Base-by-base conservation (phyloP, 2,888 invertebrate species). In the Microplitis deprimator region DNA sequence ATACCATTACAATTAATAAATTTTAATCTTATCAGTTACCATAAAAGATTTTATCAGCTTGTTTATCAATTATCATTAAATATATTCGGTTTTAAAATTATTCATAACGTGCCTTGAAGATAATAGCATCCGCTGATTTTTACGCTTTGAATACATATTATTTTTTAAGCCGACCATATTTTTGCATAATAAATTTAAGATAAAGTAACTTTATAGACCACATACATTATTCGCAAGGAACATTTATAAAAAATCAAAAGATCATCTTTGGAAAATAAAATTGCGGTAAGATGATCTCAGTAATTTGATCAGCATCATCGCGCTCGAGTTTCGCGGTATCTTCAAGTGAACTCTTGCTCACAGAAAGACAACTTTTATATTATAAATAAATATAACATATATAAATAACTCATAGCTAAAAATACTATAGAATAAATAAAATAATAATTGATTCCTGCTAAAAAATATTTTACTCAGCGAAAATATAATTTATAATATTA, bases 241-340 rank as follows among this genome's bases (percentile, higher is more conserved):
- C 29, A 29, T 29, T 29, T 29, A 29, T 59, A n/a, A 65, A 64
- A 60, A 64, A 71, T 38, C 39, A 71, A 62, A 64, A 70, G 41
- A 71, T 64, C 40, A 40, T 77, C 67, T 70, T 40, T 70, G 69
- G 73, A 77, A 75, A 70, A 68, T 69, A 68, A 20, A 38, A 73
- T 78, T 73, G 81, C 81, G 81, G 86, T 84, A 84, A 87, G 81
- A 82, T 79, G 85, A 86, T 84, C 83, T 79, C 79, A 76, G 87
- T 81, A 86, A 87, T 82, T 78, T 81, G 84, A 87, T 87, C 85
- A 82, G 82, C 81, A 81, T 82, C 80, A 79, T 82, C 80, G 71
- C 80, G 84, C 80, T 87, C 84, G 82, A 70, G 81, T 87, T 83
- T 84, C 86, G 80, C 79, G 80, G 82, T 83, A 74, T 72, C 70